A percentile compares a stretch with the other conserved stretches of the same genome.
These are phyloP conservation scores for Leucoma salicis DNA, from an alignment of 2,888 invertebrate genomes.

Conservation along the genomic window DNA sequence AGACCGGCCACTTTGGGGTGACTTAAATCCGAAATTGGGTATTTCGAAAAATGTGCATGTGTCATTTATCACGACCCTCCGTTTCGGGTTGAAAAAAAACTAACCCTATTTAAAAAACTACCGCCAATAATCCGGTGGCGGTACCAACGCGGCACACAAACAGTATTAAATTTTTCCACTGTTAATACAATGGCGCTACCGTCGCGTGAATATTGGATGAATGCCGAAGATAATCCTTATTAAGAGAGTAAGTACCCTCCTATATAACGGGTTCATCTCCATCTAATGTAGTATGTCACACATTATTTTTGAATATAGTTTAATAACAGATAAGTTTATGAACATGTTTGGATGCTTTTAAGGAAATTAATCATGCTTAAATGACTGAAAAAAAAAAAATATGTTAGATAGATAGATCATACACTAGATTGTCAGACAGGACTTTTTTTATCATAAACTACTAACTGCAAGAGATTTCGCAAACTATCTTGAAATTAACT, in stretches of 20 bases:
- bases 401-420: no score
- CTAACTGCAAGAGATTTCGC: no score
- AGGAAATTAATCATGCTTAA: no score
- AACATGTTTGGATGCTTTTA: no score
- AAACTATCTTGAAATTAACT: no score
- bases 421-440: no score
- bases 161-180: slow-evolving; percentile 78
- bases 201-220: slow-evolving; percentile 77
- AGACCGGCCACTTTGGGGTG: slow-evolving; percentile 81
- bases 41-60: slow-evolving; percentile 83
- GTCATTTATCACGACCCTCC: slow-evolving; percentile 82
- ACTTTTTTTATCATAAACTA: no score
- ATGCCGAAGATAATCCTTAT: slow-evolving; percentile 71
- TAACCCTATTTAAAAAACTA: slow-evolving; percentile 82
- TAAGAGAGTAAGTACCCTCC: slow-evolving; percentile 47
- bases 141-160: slow-evolving; percentile 72
- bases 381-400: no score
- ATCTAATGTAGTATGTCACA: no score
- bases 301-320: no score
- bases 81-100: slow-evolving; percentile 56
- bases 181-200: slow-evolving; percentile 70
- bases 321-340: no score
- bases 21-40: slow-evolving; percentile 84
- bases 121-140: slow-evolving; percentile 71
- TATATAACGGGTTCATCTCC: slow-evolving; percentile 37